Evolutionary conservation across 92 coral and sea anemone genomes (phyloP), one percentile per base, ranked within the genome.

Genomic region (Epizoanthus ramosus): DNA sequence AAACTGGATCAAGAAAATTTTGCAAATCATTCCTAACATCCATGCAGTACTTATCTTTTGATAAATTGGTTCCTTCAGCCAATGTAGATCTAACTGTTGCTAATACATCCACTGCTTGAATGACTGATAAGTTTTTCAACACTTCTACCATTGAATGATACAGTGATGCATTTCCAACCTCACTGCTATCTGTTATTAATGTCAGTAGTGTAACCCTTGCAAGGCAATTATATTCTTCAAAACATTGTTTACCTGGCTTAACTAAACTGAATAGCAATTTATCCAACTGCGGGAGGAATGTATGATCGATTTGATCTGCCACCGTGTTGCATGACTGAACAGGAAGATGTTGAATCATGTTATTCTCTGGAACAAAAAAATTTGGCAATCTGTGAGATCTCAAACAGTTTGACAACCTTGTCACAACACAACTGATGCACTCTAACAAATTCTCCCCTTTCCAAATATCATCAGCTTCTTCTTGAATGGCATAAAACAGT

Each of bases 351-450:
- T 28, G 54, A 31, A 83, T 71, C 86, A 83, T 83, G 54, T 70
- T 83, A 68, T 83, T 83, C 13, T 71, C 69, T 56, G 86, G 86
- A n/a, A 83, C 19, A 21, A 83, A 83, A 67, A 68, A 83, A 12
- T 83, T 83, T 8, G 86, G 69, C 23, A 83, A 53, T 18, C 58
- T 23, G 70, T 83, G 86, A 12, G 1, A 7, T 19, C 59, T 54
- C 33, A 52, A 41, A 71, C 52, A 83, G 6, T 28, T 33, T n/a
- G 25, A 39, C 69, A 83, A 21, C 35, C 80, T 83, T 22, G 21
- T 41, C 18, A 83, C 9, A 28, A 83, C 39, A 2, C 22, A 19
- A 19, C 9, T 4, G 37, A 83, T 57, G 64, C 80, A 71, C 1
- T 58, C 57, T 18, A 83, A 28, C 17, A 71, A 19, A 9, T 43